phyloP scores from a whole-genome alignment of 2,113 vertebrate genomes.

The Numenius arquata region DNA sequence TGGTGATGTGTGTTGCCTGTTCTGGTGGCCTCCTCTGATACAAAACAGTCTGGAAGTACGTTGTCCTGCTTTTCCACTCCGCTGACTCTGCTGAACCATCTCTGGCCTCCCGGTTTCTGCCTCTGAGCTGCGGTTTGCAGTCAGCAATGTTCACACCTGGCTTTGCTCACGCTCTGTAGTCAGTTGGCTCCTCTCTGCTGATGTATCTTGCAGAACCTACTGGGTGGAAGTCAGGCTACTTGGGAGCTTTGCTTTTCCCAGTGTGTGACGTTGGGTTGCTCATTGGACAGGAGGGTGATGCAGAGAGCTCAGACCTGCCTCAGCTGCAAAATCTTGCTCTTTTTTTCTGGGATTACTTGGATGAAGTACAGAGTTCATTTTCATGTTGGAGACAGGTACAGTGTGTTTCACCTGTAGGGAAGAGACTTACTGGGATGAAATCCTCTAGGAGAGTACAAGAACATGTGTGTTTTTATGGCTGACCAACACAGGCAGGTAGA shows the following conservation, averaged over 20 bases:
- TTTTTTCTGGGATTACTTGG: not conserved
- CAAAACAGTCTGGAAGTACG: not conserved
- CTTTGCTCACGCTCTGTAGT: not conserved
- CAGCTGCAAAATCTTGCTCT: not conserved
- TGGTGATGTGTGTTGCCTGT: not conserved
- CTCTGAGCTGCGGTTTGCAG: not conserved
- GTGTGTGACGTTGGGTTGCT: fast-evolving
- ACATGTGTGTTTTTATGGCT: not conserved
- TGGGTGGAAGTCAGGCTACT: not conserved
- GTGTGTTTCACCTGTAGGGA: not conserved
- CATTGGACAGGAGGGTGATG: fast-evolving
- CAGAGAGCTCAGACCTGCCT: not conserved
- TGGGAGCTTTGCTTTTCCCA: not conserved
- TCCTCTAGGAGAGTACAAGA: not conserved
- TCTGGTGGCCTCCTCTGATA: not conserved
- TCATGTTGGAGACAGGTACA: not conserved
- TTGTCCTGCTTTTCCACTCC: not conserved
- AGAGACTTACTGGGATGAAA: not conserved
- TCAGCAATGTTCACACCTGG: not conserved
- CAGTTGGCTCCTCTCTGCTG: not conserved
- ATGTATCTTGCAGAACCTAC: not conserved
- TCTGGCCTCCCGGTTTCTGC: not conserved
- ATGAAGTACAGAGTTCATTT: not conserved
- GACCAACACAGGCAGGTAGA: not conserved
- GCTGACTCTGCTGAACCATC: not conserved